A percentile compares a stretch with the other conserved stretches of the same genome.
Conservation (phyloP, 1,140 invertebrate species). For the Papilio machaon region DNA sequence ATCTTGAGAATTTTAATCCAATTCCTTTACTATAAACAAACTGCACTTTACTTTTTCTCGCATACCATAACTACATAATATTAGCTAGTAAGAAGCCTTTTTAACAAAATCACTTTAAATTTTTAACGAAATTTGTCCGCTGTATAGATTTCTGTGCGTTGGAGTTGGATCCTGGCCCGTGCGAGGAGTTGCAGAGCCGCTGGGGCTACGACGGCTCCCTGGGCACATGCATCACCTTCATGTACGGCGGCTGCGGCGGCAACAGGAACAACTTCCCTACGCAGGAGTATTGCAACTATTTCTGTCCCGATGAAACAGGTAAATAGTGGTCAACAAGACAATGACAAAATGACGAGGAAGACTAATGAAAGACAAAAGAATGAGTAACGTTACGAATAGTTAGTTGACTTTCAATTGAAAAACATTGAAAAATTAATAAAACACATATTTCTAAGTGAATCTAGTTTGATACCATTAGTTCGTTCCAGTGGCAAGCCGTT, state of each 20-base stretch:
- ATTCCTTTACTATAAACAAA: too few relatives aligned
- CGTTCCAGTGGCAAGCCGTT: background rate
- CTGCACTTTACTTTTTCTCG: too few relatives aligned
- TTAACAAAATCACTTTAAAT: too few relatives aligned
- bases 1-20: background rate
- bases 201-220: conserved; percentile 91
- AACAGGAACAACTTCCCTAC: conserved; percentile 93
- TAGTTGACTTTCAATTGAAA: background rate
- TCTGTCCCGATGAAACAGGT: conserved; percentile 89
- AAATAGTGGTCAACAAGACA: conserved; percentile 40
- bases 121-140: background rate
- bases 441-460: background rate
- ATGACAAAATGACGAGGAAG: background rate
- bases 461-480: background rate
- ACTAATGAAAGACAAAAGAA: background rate
- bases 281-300: conserved; percentile 89
- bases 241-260: conserved; percentile 92
- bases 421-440: background rate
- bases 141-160: conserved; percentile 87
- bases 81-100: too few relatives aligned
- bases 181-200: conserved; percentile 82
- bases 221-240: conserved; percentile 91
- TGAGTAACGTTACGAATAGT: background rate
- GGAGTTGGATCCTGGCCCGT: conserved; percentile 86
- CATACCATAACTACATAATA: too few relatives aligned